Conservation (phyloP, 2,797 vertebrate species). For the Oryzias sinensis region DNA sequence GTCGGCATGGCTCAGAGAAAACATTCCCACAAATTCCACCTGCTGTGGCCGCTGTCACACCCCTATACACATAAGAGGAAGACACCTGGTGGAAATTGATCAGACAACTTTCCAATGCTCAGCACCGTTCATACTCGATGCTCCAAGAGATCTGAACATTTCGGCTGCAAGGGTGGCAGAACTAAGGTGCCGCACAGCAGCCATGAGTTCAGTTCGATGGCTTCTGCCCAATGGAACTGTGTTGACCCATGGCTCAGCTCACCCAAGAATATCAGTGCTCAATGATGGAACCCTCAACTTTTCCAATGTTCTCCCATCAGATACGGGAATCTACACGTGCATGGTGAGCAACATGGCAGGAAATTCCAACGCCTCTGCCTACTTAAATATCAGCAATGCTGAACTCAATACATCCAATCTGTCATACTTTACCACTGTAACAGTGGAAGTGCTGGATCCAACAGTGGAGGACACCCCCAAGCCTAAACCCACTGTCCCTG, state of each 20-base stretch:
- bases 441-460: conserved; percentile 91
- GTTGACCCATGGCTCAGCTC: conserved; percentile 90
- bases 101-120: conserved; percentile 93
- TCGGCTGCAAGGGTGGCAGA: conserved; percentile 93
- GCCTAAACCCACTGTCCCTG: conserved; percentile 87
- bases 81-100: conserved; percentile 94
- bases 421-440: conserved; percentile 96
- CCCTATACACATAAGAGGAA: conserved; percentile 88
- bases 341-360: conserved; percentile 98
- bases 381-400: conserved; percentile 93
- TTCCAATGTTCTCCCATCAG: conserved; percentile 87
- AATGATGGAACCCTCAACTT: conserved; percentile 96
- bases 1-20: conserved; percentile 94
- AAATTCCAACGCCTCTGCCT: conserved; percentile 95
- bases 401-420: conserved; percentile 97
- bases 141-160: conserved; percentile 93
- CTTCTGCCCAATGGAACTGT: conserved; percentile 92
- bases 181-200: conserved; percentile 91
- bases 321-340: conserved; percentile 94
- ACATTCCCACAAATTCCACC: conserved; percentile 95
- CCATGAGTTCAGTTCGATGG: conserved; percentile 96
- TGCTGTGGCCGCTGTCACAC: conserved; percentile 96
- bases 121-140: conserved; percentile 93
- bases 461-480: conserved; percentile 88
- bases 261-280: conserved; percentile 90